Percentiles rank a stretch among this genome's conserved stretches.
Evolutionary conservation across 2,113 vertebrate genomes (phyloP).

Genomic region (Progne subis): DNA sequence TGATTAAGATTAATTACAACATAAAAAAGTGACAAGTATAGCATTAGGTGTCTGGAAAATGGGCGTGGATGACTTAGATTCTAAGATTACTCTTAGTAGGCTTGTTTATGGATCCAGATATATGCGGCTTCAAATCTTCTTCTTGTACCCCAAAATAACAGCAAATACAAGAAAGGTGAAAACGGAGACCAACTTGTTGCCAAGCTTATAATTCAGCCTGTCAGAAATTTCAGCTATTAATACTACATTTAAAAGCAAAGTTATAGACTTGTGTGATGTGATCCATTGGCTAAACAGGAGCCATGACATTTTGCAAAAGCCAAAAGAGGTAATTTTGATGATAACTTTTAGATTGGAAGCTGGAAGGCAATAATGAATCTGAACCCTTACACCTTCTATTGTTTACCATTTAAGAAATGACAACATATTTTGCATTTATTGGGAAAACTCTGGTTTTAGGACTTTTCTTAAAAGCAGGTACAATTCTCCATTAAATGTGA

Average conservation of each 20-base stretch:
- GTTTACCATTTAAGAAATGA: slow-evolving; percentile 6
- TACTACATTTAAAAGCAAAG: slow-evolving; percentile 52
- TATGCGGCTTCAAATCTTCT: not conserved
- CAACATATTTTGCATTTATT: not conserved
- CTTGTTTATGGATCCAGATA: not conserved
- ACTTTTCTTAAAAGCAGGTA: slow-evolving; percentile 2
- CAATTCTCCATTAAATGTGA: not conserved
- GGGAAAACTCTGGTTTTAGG: not conserved
- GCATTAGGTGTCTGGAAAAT: not conserved
- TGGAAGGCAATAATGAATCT: slow-evolving; percentile 49
- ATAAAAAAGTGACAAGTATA: not conserved
- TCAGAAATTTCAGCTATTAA: slow-evolving; percentile 51
- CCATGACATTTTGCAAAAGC: slow-evolving; percentile 67
- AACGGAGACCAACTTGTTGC: slow-evolving; percentile 19
- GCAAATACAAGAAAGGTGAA: slow-evolving; percentile 6
- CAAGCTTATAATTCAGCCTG: slow-evolving; percentile 39
- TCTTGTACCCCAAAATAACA: slow-evolving; percentile 7
- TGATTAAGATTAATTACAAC: not conserved
- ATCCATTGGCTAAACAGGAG: slow-evolving; percentile 66
- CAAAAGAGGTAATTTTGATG: slow-evolving; percentile 54
- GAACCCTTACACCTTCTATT: not conserved
- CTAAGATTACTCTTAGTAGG: not conserved
- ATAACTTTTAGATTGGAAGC: slow-evolving; percentile 44
- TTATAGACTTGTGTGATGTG: not conserved
- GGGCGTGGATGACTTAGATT: not conserved